Conservation (phyloP, 2,797 vertebrate genomes). For the Hipposideros larvatus region DNA sequence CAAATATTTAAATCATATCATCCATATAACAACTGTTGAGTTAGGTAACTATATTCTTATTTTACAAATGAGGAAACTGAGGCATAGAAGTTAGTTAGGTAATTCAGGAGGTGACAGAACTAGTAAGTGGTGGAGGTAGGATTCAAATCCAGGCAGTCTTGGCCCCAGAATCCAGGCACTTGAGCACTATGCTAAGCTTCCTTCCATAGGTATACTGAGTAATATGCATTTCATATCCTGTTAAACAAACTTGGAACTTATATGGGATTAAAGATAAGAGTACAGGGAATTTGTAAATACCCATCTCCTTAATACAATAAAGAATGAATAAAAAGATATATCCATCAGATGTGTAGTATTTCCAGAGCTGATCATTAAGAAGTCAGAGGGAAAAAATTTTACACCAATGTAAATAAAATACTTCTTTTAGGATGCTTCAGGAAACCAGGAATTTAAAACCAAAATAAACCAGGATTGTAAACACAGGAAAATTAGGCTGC, state of each 20-base stretch:
- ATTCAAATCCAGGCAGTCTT: background rate
- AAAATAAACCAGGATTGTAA: constrained; percentile 34
- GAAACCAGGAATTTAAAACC: constrained; percentile 53
- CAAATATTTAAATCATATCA: constrained; percentile 30
- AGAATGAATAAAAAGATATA: constrained; percentile 36
- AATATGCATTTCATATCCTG: background rate
- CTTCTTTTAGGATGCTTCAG: constrained; percentile 34
- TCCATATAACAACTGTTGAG: background rate
- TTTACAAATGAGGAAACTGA: constrained; percentile 49
- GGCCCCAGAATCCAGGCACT: background rate
- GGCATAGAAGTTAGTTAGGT: background rate
- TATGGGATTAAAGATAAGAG: constrained; percentile 1
- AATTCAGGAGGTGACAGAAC: constrained; percentile 25
- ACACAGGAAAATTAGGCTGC: constrained; percentile 42
- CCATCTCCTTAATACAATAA: constrained; percentile 42
- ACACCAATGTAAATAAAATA: constrained; percentile 21
- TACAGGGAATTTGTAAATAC: constrained; percentile 49
- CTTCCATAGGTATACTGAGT: background rate
- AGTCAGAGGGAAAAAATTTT: background rate
- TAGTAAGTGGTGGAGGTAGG: background rate
- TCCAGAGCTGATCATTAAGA: constrained; percentile 13
- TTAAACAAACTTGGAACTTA: background rate
- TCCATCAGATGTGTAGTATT: background rate
- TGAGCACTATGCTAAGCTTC: background rate
- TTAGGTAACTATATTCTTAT: constrained; percentile 25